Evolutionary conservation across 2,888 invertebrate genomes (phyloP).

Genomic region (Torymus tubicola): DNA sequence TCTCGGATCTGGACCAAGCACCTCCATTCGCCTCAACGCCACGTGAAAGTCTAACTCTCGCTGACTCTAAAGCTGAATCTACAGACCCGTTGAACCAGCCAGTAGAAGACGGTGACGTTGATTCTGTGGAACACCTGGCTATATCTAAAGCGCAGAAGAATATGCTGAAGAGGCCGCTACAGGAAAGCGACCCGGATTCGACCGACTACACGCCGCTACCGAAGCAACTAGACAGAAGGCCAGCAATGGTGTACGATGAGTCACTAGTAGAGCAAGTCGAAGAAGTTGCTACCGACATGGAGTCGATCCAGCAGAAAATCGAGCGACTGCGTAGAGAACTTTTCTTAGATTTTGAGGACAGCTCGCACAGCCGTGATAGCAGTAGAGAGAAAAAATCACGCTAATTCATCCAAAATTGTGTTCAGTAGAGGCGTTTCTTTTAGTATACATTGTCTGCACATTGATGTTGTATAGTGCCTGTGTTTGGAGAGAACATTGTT

Average conservation of each 20-base stretch:
- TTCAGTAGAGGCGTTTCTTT: not conserved
- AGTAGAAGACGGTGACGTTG: not conserved
- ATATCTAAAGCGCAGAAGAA: not conserved
- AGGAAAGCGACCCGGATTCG: not conserved
- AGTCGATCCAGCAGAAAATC: conserved; percentile 40
- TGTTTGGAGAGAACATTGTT: not conserved
- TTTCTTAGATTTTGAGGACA: not conserved
- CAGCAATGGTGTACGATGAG: too few species aligned
- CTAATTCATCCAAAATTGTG: not conserved
- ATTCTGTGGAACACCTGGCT: conserved; percentile 28
- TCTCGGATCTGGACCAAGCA: too few species aligned
- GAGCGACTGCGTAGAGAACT: conserved; percentile 38
- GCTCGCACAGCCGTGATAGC: too few species aligned
- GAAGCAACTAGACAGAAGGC: too few species aligned
- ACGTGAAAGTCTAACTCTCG: not conserved
- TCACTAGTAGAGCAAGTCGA: too few species aligned
- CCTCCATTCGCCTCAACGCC: conserved; percentile 27
- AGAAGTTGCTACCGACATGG: not conserved
- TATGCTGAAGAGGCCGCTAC: too few species aligned
- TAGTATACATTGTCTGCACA: conserved; percentile 10
- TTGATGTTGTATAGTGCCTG: not conserved
- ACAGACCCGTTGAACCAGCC: not conserved
- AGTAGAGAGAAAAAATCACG: too few species aligned
- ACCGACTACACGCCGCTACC: not conserved
- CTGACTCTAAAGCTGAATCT: not conserved